Percentiles rank a stretch among this genome's conserved stretches.
Conservation (phyloP, 2,888 invertebrate genomes). For the Keiferia lycopersicella region DNA sequence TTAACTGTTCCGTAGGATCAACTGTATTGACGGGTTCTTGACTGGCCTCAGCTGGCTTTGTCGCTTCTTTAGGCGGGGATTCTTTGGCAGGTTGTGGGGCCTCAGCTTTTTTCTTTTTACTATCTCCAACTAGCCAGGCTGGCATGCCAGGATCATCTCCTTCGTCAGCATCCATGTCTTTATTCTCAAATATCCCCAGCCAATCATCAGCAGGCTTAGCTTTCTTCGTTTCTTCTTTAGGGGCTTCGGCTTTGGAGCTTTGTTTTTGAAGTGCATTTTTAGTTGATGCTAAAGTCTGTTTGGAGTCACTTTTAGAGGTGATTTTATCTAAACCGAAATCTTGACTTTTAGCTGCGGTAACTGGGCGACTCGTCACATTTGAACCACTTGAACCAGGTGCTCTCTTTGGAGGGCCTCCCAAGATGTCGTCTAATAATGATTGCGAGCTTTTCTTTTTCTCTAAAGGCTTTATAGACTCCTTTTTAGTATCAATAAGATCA, state of each 20-base stretch:
- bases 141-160: conserved; percentile 62
- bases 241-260: conserved; percentile 39
- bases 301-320: conserved; percentile 57
- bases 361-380: conserved; percentile 45
- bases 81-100: conserved; percentile 12
- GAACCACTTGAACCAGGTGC: conserved; percentile 39
- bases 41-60: conserved; percentile 33
- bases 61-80: conserved; percentile 31
- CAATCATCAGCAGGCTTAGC: conserved; percentile 66
- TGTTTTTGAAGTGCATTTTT: conserved; percentile 47
- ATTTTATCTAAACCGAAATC: conserved; percentile 66
- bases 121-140: conserved; percentile 63
- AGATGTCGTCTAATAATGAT: conserved; percentile 77
- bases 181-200: conserved; percentile 72
- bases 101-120: conserved; percentile 57
- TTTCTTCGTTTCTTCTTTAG: conserved; percentile 50
- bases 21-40: background rate
- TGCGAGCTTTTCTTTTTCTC: conserved; percentile 70
- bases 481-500: conserved; percentile 51
- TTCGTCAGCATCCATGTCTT: conserved; percentile 51
- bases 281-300: conserved; percentile 40
- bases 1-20: background rate
- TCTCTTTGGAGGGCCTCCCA: conserved; percentile 71
- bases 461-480: conserved; percentile 48
- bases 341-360: conserved; percentile 55